A percentile compares a stretch with the other conserved stretches of the same genome.
Evolutionary conservation across 2,797 vertebrate genomes (phyloP).

Genomic region (Acanthurus tractus): DNA sequence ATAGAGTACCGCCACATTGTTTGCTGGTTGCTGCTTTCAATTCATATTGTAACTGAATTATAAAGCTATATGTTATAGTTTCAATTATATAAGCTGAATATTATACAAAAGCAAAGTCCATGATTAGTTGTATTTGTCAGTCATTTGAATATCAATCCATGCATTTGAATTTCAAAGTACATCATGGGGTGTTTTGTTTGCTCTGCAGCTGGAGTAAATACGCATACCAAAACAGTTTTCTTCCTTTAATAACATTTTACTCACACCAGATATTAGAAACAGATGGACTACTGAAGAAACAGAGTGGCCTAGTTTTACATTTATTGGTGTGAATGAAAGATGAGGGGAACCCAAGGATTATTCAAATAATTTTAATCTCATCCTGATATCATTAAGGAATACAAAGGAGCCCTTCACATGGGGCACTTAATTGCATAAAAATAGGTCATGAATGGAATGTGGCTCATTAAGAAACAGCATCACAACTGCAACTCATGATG

Average conservation of each 20-base stretch:
- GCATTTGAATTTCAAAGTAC: constrained; percentile 44
- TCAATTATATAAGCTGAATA: constrained; percentile 14
- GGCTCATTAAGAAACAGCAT: constrained; percentile 34
- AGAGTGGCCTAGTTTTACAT: constrained; percentile 47
- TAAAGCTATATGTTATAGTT: too few species aligned
- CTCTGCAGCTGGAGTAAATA: constrained; percentile 45
- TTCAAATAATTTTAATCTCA: constrained; percentile 45
- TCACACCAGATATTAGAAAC: constrained; percentile 38
- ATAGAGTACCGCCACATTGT: background rate
- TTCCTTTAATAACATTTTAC: constrained; percentile 35
- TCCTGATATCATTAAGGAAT: constrained; percentile 43
- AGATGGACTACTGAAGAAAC: constrained; percentile 17
- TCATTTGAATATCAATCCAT: constrained; percentile 42
- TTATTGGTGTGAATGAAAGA: constrained; percentile 42
- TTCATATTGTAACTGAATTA: too few species aligned
- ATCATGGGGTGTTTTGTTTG: constrained; percentile 34
- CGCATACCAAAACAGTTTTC: constrained; percentile 28
- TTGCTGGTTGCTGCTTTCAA: constrained; percentile 14
- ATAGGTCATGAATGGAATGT: constrained; percentile 38
- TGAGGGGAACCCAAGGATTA: constrained; percentile 33
- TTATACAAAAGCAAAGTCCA: constrained; percentile 12
- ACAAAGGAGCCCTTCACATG: constrained; percentile 2
- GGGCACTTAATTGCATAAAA: constrained; percentile 22
- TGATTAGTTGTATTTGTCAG: constrained; percentile 25
- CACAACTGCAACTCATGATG: constrained; percentile 26